Evolutionary conservation across 1,140 invertebrate genomes (phyloP), one percentile per base, ranked within the genome.

Genomic region (Drosophila murphyi): DNA sequence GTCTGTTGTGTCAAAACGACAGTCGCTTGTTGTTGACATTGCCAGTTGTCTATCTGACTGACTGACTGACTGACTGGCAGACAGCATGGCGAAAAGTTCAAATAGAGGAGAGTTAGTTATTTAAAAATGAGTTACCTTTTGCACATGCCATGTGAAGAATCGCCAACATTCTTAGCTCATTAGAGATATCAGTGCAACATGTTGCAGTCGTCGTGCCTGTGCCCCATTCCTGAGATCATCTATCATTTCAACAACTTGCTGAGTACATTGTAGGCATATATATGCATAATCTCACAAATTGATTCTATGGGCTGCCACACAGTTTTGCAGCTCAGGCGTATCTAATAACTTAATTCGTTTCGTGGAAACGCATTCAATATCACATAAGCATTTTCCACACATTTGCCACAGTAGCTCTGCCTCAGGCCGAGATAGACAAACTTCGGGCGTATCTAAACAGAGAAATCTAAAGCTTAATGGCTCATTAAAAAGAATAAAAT

Each of bases 391-490:
- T 79, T 67, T 74, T 79, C 79, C 41, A 68, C 51, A 32, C 31
- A 32, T 47, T 47, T 56, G 29, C 37, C 20, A 20, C 57, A 43
- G 39, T n/a, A 6, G 45, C 8, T 37, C 28, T 20, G 20, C 39
- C 34, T 35, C 54, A 6, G 20, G 20, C 43, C 32, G 41, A 39
- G 63, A 59, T 68, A 60, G 71, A 73, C 78, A 67, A 68, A 78
- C 63, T 76, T 87, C 57, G 76, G 76, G 76, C 85, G 77, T 88
- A 88, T 88, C 83, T 83, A 83, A 88, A 68, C 80, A 65, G 73
- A 83, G 81, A 88, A 88, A 88, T 88, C 83, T 88, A 83, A 89
- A 85, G 85, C 83, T 89, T 83, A 87, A 88, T 88, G 83, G 85
- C 77, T 88, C 83, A 87, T 87, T 87, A 87, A 87, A 20, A 87